phyloP scores from a whole-genome alignment of 2,797 vertebrate genomes.

The Glyptemys insculpta region DNA sequence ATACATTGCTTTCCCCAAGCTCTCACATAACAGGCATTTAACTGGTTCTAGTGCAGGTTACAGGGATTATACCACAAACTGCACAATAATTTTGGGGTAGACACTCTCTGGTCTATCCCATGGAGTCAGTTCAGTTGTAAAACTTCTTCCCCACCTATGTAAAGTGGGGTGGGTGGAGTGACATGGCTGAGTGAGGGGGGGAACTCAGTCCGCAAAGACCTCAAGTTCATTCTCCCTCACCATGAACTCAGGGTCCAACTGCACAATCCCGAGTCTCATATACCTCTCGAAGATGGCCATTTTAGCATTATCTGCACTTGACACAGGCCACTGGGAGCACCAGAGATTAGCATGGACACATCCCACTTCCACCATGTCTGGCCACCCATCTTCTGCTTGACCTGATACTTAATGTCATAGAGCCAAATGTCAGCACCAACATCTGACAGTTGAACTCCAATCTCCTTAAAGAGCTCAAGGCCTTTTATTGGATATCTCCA shows the following conservation, averaged over 20 bases:
- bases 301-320: background rate
- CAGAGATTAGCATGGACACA: background rate
- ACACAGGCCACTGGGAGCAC: background rate
- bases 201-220: background rate
- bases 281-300: background rate
- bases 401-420: background rate
- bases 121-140: background rate
- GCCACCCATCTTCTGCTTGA: background rate
- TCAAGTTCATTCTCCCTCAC: background rate
- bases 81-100: background rate
- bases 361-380: background rate
- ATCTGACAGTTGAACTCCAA: background rate
- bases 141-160: background rate
- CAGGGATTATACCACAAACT: background rate
- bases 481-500: background rate
- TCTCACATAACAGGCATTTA: background rate
- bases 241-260: background rate
- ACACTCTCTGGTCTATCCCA: background rate
- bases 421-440: background rate
- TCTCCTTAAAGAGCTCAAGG: background rate
- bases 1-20: no score
- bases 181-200: background rate
- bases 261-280: background rate
- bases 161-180: background rate
- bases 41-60: background rate